Evolutionary conservation across 2,113 vertebrate genomes (phyloP), one percentile per base, ranked within the genome.

Genomic region (Colius striatus): DNA sequence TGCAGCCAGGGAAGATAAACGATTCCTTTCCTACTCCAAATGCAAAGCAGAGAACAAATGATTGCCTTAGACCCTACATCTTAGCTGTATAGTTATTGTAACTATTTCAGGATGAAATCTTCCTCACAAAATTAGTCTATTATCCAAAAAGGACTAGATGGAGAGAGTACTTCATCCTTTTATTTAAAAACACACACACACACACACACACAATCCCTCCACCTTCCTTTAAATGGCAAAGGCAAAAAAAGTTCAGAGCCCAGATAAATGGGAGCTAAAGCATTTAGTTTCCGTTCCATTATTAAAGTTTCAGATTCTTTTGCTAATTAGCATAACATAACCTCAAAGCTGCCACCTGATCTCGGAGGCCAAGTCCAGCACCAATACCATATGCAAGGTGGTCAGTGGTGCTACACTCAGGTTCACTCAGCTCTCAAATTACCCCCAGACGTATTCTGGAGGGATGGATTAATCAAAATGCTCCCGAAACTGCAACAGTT

Each of bases 251-350:
- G 63, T 80, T 88, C 68, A 77, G 34, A 55, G 50, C 34, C 13
- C 45, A 76, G 67, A 73, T 5, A 72, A 88, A 74, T 5, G 16
- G 16, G 20, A 92, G 70, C 54, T 18, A 54, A 83, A 84, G 62
- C 48, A 48, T 60, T 71, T 30, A 2, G 32, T 89, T 93, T 78
- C 83, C 65, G 30, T 63, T 78, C 75, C 3, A 0, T 27, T 89
- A 95, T 72, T 96, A 88, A 95, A 95, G 43, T 85, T 89, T 73
- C 87, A 91, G 34, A 71, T 76, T 85, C 57, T 66, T 67, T 55
- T 45, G 36, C 68, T 81, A 63, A 74, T 95, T 65, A 90, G 51
- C 61, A 73, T 16, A 73, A 47, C 1, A 1, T 32, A 84, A 50
- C 45, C 57, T 81, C 48, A 43, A 9, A 41, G 38, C 90, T 45